Base-by-base conservation (phyloP, 2,888 invertebrate genomes). In the Leucania comma region DNA sequence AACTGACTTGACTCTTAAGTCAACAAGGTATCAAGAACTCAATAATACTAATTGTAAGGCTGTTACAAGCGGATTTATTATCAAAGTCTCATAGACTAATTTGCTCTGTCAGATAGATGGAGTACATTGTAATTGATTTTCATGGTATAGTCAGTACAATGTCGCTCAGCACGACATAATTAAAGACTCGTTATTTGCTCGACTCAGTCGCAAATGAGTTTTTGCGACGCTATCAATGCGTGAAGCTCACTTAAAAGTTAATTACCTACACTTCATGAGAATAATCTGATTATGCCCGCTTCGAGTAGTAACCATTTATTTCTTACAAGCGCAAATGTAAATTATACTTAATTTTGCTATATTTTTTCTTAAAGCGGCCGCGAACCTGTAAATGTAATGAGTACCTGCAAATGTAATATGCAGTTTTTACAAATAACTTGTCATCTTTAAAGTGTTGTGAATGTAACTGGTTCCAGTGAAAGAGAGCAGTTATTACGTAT, bases 161-260 rank as follows among this genome's bases (percentile, higher is more conserved):
- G 80, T 82, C 64, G 72, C 69, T 56, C 64, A 75, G 58, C 71
- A 75, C 72, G 78, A 85, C 70, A 72, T 87, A 72, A 85, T 83
- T 80, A 76, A 83, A 81, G 70, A 59, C 48, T 63, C 72, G 75
- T 80, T 86, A 86, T 84, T 83, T 75, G 74, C 78, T 82, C 66
- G 79, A 61, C 42, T 82, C 68, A 12, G 51, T 72, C 67, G 71
- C 63, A 78, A 81, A 85, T 81, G 64, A 75, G 84, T 86, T 89
- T 81, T 83, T 84, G 82, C 81, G 73, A 65, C 66, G 78, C 76
- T 79, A 85, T 85, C 82, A 84, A 84, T 82, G 86, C 83, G 81
- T 86, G 83, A 84, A 87, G 79, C 82, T 78, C 78, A 83, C 84
- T 85, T 88, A 81, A 86, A 88, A 82, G 78, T 83, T 86, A 87